A percentile compares a stretch with the other conserved stretches of the same genome.
These are phyloP conservation scores for Caenorhabditis panamensis DNA, from an alignment of 2,888 invertebrate genomes.

Conservation along the genomic window DNA sequence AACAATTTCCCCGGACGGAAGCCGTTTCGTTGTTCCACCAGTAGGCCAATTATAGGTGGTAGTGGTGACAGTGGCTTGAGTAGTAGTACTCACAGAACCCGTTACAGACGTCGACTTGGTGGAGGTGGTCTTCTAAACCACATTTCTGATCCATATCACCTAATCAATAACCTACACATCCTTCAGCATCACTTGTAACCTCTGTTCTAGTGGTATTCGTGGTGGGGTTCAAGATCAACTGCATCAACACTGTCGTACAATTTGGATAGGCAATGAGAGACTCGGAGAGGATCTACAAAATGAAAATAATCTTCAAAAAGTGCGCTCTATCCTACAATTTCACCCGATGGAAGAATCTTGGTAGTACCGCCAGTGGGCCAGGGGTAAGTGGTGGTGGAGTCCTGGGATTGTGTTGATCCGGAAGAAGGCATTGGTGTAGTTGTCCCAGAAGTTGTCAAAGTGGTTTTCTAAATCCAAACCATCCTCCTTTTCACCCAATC, in stretches of 20 bases:
- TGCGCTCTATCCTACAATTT: conserved; percentile 6
- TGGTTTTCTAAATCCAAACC: no score
- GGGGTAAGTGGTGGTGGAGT: neutral
- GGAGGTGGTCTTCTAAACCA: neutral
- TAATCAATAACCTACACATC: conserved; percentile 27
- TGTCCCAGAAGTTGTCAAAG: no score
- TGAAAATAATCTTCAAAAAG: neutral
- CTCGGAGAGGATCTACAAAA: conserved; percentile 31
- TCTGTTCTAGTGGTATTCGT: conserved; percentile 32
- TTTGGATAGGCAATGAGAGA: conserved; percentile 20
- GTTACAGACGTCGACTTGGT: neutral
- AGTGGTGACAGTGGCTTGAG: neutral
- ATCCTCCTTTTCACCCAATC: no score
- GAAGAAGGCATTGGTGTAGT: no score
- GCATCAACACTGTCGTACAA: conserved; percentile 30
- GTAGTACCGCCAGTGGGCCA: neutral
- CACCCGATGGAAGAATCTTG: neutral
- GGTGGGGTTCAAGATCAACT: conserved; percentile 21
- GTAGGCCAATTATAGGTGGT: neutral
- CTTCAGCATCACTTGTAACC: conserved; percentile 20
- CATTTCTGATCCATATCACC: neutral
- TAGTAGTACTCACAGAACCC: neutral
- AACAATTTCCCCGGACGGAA: neutral
- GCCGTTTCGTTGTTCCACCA: neutral
- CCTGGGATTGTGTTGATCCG: neutral